Evolutionary conservation across 1,140 invertebrate genomes (phyloP), one percentile per base, ranked within the genome.

Genomic region (Tetranychus cinnabarinus): DNA sequence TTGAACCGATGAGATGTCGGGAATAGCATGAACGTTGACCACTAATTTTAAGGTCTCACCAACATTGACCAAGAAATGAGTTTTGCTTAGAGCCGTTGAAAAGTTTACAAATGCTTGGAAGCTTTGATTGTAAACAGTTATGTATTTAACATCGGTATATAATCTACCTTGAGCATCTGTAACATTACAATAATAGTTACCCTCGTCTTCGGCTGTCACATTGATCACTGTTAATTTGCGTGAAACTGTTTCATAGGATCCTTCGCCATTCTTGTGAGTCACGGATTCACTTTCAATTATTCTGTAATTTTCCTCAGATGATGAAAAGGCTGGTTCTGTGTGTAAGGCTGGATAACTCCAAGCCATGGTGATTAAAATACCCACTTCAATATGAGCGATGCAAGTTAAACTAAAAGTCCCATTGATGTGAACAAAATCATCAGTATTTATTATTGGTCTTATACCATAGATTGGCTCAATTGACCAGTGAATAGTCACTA

Each of bases 271-370:
- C 33, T 55, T 65, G 56, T 62, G 66, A 59, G 47, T 42, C 5
- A 33, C 7, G 2, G 61, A 63, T 56, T 61, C n/a, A 3, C 57
- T 48, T 31, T 59, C 46, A 48, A 59, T n/a, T n/a, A 59, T 31
- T 3, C 42, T 8, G 2, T n/a, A 5, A 57, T 15, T 35, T 42
- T 5, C 5, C 39, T 42, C 39, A 42, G 5, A 5, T 5, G 10
- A 6, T 42, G 39, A 42, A 42, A 42, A 42, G 10, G 39, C 39
- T 42, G 5, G 3, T 7, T n/a, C n/a, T n/a, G 2, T 2, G 36
- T 61, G 56, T 56, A 58, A 60, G 10, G 65, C 63, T 36, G 67
- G 67, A 59, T 63, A 64, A 12, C 15, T 45, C 67, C 67, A 68
- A 39, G 63, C 59, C 1, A 68, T 58, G 35, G 62, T 62, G 15